phyloP scores from a whole-genome alignment of 2,113 vertebrate genomes.

The Salvelinus alpinus region DNA sequence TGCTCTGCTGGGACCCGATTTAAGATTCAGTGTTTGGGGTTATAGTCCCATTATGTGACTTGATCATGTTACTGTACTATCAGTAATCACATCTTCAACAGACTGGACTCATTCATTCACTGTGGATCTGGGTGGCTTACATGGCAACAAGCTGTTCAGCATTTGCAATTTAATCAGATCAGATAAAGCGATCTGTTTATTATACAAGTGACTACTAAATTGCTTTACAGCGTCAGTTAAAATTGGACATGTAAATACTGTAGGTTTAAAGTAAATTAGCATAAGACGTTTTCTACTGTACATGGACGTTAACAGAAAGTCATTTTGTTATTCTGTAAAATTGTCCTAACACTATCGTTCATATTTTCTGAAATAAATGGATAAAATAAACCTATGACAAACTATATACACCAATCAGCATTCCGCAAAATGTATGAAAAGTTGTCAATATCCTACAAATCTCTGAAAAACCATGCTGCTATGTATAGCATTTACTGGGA shows the following conservation, averaged over 20 bases:
- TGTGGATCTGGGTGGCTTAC: conserved; percentile 4
- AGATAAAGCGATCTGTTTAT: background rate
- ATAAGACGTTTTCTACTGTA: no score
- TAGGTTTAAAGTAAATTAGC: no score
- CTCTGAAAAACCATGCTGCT: conserved; percentile 4
- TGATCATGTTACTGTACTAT: background rate
- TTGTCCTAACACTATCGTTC: background rate
- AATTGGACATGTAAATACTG: no score
- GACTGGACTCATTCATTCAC: background rate
- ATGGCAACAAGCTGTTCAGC: background rate
- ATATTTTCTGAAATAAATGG: no score
- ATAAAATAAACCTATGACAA: background rate
- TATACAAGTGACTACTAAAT: background rate
- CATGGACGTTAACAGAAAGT: no score
- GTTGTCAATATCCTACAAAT: background rate
- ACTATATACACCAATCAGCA: background rate
- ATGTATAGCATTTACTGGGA: conserved; percentile 1
- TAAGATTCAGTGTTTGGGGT: no score
- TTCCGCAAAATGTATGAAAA: background rate
- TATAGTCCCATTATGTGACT: no score
- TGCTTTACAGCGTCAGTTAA: no score
- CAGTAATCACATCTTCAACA: background rate
- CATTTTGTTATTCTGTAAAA: background rate
- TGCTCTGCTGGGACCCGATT: no score
- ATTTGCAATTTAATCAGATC: conserved; percentile 1